A percentile compares a stretch with the other conserved stretches of the same genome.
Conservation (phyloP, 2,113 vertebrate genomes). For the Piprites chloris region DNA sequence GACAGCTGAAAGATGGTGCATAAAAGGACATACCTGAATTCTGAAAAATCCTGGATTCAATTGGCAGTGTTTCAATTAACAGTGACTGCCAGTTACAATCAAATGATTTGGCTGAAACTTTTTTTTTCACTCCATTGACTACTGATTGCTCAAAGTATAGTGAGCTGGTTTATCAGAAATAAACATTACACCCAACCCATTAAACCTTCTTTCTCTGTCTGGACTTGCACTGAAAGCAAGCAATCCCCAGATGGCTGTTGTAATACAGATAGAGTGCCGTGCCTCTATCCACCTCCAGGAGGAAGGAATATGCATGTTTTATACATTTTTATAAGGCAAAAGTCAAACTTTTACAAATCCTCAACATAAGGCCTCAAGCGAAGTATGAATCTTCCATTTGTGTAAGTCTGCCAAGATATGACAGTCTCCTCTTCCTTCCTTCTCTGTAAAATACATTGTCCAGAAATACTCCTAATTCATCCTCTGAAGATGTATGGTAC, state of each 20-base stretch:
- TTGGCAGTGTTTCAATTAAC: neutral
- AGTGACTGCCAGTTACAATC: neutral
- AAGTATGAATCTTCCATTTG: neutral
- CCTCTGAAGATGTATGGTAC: neutral
- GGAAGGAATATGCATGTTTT: neutral
- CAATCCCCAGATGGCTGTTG: conserved; percentile 46
- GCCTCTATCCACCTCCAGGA: neutral
- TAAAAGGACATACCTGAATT: neutral
- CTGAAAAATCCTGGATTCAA: neutral
- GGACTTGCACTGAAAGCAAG: conserved; percentile 1
- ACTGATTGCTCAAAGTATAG: neutral
- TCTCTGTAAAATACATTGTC: neutral
- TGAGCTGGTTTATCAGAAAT: conserved; percentile 37
- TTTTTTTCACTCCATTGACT: neutral
- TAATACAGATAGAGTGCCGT: neutral
- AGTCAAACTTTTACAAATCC: neutral
- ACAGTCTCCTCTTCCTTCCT: neutral
- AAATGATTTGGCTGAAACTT: neutral
- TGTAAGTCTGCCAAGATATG: neutral
- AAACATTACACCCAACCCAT: neutral
- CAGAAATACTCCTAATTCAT: neutral
- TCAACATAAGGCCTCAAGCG: neutral
- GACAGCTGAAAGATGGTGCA: neutral
- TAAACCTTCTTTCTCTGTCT: conserved; percentile 19
- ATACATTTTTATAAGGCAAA: neutral